Evolutionary conservation across 2,113 vertebrate genomes (phyloP), one percentile per base, ranked within the genome.

Genomic region (Ochotona curzoniae): DNA sequence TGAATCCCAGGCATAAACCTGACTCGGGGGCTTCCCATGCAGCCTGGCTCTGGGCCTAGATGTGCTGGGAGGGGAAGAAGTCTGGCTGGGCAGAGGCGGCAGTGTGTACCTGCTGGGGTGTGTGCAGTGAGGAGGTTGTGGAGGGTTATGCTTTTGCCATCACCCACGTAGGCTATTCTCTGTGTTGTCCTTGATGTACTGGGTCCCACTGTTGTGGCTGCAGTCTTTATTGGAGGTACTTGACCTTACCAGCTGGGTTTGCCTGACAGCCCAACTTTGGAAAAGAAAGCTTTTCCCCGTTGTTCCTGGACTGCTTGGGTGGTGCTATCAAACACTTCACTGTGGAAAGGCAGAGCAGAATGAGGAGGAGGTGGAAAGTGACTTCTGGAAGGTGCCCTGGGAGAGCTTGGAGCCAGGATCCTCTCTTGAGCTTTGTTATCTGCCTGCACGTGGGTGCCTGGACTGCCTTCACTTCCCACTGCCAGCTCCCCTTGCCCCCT

Each of bases 31-130:
- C n/a, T 44, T 54, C 89, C 61, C 86, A 60, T 54, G 61, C 8
- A 6, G 49, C 71, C 86, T 88, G 89, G 49, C 57, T 87, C 30
- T 69, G 86, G 86, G 87, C 67, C 11, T 20, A 79, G 51, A 69
- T 66, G 84, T 47, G 35, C 69, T 18, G 38, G 38, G 64, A 44
- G 4, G 64, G 71, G 26, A 54, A 49, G 70, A 49, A n/a, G 75
- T 11, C 4, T 10, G 20, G 79, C 83, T 63, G 57, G 63, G 88
- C 82, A 74, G 92, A 96, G 88, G 94, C 91, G 96, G 80, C 71
- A 83, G 74, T 54, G 17, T 69, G 74, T 14, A 54, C 70, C 89
- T 94, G 86, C 79, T 75, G 51, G 81, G 90, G 90, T 64, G 85
- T n/a, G 32, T 64, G 35, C 75, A 17, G 61, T 75, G 71, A 92